Conservation (phyloP, 2,113 vertebrate genomes). For the Vulpes vulpes region DNA sequence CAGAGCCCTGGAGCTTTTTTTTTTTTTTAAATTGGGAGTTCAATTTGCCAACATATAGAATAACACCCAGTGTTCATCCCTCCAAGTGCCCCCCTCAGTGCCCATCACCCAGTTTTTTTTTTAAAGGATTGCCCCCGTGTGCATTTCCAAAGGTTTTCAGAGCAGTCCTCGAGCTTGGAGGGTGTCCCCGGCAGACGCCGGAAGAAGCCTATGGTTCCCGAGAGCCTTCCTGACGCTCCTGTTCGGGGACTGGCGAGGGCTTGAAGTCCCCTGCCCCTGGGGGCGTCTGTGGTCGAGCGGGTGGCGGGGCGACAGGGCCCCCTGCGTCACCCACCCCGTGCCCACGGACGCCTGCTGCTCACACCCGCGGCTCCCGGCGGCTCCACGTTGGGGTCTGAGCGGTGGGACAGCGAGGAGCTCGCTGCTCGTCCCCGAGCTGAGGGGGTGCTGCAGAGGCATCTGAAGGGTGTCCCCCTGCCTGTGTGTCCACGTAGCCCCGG, state of each 20-base stretch:
- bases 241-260: neutral
- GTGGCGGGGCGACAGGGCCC: neutral
- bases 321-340: neutral
- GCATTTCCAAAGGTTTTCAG: neutral
- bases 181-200: neutral
- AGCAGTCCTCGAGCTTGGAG: neutral
- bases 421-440: neutral
- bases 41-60: too few species aligned
- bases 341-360: neutral
- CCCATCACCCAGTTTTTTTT: too few species aligned
- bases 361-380: neutral
- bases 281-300: neutral
- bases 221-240: neutral
- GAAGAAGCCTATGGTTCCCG: neutral
- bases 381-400: neutral
- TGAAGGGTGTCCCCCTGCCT: neutral
- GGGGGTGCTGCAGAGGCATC: rapidly evolving
- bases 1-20: neutral
- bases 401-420: rapidly evolving
- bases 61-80: too few species aligned
- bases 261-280: neutral
- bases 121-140: rapidly evolving
- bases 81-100: too few species aligned
- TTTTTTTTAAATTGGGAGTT: neutral
- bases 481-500: neutral